These are phyloP conservation scores for Caerostris extrusa DNA, from an alignment of 1,140 invertebrate species.

Conservation along the genomic window DNA sequence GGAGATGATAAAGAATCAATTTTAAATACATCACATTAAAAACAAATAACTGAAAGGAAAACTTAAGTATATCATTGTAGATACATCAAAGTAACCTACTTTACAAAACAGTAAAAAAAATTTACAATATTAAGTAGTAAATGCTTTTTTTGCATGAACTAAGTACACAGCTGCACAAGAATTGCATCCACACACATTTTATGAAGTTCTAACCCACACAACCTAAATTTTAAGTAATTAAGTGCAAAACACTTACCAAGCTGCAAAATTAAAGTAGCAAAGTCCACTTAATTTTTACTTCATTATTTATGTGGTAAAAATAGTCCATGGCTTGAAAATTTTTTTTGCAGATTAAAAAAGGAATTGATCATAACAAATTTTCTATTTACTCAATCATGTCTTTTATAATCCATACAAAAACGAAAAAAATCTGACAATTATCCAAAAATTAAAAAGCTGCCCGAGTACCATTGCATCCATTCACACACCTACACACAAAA, in stretches of 20 bases:
- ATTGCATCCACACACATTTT: slow-evolving; percentile 31
- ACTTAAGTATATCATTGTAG: slow-evolving; percentile 67
- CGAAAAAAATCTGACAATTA: no score
- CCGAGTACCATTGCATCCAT: no score
- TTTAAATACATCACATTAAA: slow-evolving; percentile 43
- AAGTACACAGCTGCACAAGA: slow-evolving; percentile 72
- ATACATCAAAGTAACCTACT: slow-evolving; percentile 56
- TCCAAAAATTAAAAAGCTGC: no score
- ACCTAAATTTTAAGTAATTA: slow-evolving; percentile 2
- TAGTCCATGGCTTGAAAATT: background rate
- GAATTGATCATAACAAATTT: no score
- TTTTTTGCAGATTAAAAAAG: background rate
- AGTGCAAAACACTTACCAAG: background rate
- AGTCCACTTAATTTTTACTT: background rate
- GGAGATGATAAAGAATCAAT: slow-evolving; percentile 1
- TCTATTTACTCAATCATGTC: no score
- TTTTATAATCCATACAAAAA: no score
- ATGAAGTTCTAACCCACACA: slow-evolving; percentile 53
- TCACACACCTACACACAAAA: no score
- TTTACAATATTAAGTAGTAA: slow-evolving; percentile 77
- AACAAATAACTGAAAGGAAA: slow-evolving; percentile 65
- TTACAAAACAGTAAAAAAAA: slow-evolving; percentile 74
- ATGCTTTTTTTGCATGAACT: slow-evolving; percentile 65
- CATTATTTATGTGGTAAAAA: background rate
- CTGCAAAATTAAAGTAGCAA: background rate